A percentile compares a stretch with the other conserved stretches of the same genome.
Conservation (phyloP, 2,797 vertebrate genomes). For the Myotis findleyi region DNA sequence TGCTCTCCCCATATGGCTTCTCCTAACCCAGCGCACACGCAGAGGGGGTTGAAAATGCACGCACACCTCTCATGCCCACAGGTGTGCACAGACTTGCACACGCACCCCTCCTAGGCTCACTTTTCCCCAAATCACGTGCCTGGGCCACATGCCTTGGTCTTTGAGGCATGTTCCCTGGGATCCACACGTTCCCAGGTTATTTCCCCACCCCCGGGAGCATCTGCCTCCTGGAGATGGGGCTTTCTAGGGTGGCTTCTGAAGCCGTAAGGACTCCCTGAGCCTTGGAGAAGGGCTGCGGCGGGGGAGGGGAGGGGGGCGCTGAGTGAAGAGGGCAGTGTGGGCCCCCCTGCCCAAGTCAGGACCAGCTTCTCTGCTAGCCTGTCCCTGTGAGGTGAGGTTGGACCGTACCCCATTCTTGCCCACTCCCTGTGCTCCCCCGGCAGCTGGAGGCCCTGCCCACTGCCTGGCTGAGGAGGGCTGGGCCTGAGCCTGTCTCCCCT, state of each 20-base stretch:
- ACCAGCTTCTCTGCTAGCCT: neutral
- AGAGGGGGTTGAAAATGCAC: neutral
- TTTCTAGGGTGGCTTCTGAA: neutral
- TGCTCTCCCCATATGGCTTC: neutral
- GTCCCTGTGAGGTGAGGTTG: neutral
- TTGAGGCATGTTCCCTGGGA: neutral
- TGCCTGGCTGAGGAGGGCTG: neutral
- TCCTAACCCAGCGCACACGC: neutral
- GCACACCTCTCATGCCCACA: neutral
- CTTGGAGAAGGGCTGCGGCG: neutral
- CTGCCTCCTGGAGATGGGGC: neutral
- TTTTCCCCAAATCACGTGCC: neutral
- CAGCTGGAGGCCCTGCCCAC: neutral
- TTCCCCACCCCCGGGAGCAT: neutral
- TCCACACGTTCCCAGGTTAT: neutral
- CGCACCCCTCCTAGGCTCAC: neutral
- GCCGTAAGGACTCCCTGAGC: neutral
- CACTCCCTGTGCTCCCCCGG: neutral
- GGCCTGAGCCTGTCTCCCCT: neutral
- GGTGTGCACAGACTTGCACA: rapidly evolving
- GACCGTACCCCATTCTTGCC: neutral
- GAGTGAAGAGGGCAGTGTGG: neutral
- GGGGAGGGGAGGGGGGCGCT: rapidly evolving
- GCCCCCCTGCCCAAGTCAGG: neutral
- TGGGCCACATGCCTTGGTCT: neutral